Evolutionary conservation across 2,888 invertebrate genomes (phyloP), one percentile per base, ranked within the genome.

Genomic region (Trachelus tabidus): DNA sequence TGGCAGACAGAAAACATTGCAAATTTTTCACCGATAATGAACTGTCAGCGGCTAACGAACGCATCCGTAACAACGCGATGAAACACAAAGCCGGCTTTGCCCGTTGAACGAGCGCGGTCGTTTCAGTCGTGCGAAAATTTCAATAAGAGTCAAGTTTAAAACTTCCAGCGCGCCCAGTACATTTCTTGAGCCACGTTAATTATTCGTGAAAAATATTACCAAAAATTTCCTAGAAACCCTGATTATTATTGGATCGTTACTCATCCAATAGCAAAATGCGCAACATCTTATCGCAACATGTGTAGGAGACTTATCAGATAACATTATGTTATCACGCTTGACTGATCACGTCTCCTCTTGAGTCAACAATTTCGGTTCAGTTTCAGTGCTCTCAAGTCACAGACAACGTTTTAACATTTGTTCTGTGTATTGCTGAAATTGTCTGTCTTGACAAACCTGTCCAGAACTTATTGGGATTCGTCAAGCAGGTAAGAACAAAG

Each of bases 11-110:
- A 35, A n/a, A 71, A 12, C 69, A 35, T 68, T 35, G 68, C 30
- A 81, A 37, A 84, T 85, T 84, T 84, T 85, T 85, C 86, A 85
- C 71, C 68, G 77, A 37, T 85, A 85, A 85, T 85, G 83, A 85
- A 81, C 83, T 81, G 83, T 84, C 85, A 79, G 75, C 73, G 77
- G 69, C 71, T 71, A 71, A 71, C 71, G 71, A 71, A 71, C 31
- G 34, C 71, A 71, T 71, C 33, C 71, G 12, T 71, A 71, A 71
- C 71, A 71, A 56, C 33, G 34, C 31, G 34, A 33, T 30, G 34
- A 30, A 71, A 71, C 33, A 71, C 31, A 71, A 71, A 71, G 31
- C 56, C 56, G 23, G 9, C 56, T 2, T 56, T 56, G 23, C 56
- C 31, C 33, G 33, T 31, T 15, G 34, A 31, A 71, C 71, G 12